A percentile compares a stretch with the other conserved stretches of the same genome.
Evolutionary conservation across 2,113 vertebrate species (phyloP).

Genomic region (Macroglossus sobrinus): DNA sequence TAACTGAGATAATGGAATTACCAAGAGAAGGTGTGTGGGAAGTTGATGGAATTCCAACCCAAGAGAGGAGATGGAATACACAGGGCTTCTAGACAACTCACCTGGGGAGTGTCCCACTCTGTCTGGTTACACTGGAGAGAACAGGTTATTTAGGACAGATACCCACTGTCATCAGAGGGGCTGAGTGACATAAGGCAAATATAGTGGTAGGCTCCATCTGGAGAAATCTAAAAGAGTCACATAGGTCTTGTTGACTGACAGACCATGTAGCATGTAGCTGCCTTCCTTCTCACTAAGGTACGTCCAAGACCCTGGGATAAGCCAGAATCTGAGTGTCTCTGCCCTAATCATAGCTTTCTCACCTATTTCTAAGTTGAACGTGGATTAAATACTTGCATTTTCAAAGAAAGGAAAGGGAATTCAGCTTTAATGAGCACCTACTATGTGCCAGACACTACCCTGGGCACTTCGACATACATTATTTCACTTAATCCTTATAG

Average conservation of each 20-base stretch:
- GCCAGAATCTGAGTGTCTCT: neutral
- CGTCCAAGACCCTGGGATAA: neutral
- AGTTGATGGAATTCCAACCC: neutral
- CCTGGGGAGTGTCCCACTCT: neutral
- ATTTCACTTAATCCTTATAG: neutral
- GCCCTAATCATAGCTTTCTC: neutral
- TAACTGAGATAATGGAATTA: neutral
- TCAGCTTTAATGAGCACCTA: neutral
- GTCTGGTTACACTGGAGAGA: neutral
- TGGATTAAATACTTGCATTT: neutral
- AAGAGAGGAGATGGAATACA: neutral
- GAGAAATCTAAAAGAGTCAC: neutral
- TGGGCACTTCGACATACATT: neutral
- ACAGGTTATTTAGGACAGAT: neutral
- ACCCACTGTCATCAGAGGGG: neutral
- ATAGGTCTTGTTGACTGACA: neutral
- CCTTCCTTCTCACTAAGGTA: neutral
- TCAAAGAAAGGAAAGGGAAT: neutral
- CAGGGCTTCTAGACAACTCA: neutral
- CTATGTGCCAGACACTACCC: neutral
- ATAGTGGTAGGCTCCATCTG: neutral
- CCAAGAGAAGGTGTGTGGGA: neutral
- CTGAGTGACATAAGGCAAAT: neutral
- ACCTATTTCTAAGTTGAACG: neutral
- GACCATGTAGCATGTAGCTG: neutral